A percentile compares a stretch with the other conserved stretches of the same genome.
Conservation (phyloP, 2,113 vertebrate genomes). For the Solea senegalensis region DNA sequence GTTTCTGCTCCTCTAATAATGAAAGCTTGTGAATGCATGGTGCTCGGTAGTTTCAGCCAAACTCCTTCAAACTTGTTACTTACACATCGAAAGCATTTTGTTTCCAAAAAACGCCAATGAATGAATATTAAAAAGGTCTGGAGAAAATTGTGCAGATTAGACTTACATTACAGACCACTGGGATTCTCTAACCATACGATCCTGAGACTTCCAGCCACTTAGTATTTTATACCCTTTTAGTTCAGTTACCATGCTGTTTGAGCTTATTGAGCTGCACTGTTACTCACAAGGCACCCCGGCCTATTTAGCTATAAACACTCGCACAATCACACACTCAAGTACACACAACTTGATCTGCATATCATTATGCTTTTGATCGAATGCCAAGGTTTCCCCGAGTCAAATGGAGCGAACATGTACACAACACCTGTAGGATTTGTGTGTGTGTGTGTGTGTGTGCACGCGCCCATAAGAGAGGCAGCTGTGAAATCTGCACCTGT, state of each 20-base stretch:
- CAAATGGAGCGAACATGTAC: conserved; percentile 60
- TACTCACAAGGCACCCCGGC: conserved; percentile 64
- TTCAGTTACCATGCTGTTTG: conserved; percentile 57
- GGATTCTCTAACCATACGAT: conserved; percentile 27
- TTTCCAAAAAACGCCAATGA: no score
- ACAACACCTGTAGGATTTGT: conserved; percentile 78
- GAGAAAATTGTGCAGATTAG: no score
- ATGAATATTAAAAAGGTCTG: no score
- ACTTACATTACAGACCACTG: neutral
- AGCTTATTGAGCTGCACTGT: conserved; percentile 67
- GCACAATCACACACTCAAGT: conserved; percentile 41
- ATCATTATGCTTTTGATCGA: conserved; percentile 74
- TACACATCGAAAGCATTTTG: no score
- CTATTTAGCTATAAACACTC: conserved; percentile 52
- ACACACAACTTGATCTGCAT: conserved; percentile 73
- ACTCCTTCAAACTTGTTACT: no score
- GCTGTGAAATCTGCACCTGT: conserved; percentile 85
- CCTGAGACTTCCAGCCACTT: conserved; percentile 52
- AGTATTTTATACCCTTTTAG: conserved; percentile 63
- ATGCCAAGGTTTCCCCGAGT: conserved; percentile 75
- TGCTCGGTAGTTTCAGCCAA: no score
- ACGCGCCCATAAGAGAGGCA: conserved; percentile 58
- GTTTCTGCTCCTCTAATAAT: no score
- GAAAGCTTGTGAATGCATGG: no score
- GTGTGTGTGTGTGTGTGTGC: conserved; percentile 33